Conservation (phyloP, 2,797 vertebrate genomes). For the Enteromius trimaculatus region DNA sequence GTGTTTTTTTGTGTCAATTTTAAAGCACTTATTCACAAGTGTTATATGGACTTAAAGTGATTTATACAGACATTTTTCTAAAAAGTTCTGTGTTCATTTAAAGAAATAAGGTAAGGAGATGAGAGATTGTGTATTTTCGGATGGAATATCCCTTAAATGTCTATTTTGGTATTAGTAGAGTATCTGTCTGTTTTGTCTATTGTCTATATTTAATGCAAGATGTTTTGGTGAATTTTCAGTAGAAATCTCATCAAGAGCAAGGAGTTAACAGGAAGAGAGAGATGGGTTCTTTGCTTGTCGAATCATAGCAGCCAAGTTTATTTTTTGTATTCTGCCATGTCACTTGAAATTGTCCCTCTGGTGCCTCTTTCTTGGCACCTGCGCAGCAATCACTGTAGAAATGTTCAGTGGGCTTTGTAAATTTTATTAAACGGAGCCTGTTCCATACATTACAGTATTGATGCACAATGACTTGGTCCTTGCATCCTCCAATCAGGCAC, state of each 20-base stretch:
- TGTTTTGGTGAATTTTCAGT: background rate
- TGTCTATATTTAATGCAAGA: background rate
- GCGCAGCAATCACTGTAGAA: background rate
- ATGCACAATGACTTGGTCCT: constrained; percentile 20
- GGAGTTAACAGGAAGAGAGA: background rate
- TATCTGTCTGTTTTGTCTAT: no score
- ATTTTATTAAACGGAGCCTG: background rate
- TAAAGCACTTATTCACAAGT: background rate
- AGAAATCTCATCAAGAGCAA: background rate
- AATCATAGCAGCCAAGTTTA: background rate
- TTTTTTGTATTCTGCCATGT: background rate
- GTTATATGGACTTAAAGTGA: background rate
- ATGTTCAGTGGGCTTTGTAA: background rate
- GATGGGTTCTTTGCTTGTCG: background rate
- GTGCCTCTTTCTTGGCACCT: background rate
- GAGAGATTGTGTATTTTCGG: background rate
- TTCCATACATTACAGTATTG: constrained; percentile 9
- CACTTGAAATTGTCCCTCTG: background rate
- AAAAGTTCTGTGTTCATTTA: background rate
- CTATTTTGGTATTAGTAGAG: constrained; percentile 2
- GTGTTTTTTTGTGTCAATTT: background rate
- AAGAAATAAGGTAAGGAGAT: background rate
- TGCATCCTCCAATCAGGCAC: constrained; percentile 27
- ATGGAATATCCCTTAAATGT: background rate
- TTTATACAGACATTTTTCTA: background rate